Percentiles rank a stretch among this genome's conserved stretches.
These are phyloP conservation scores for Mantis religiosa DNA, from an alignment of 2,888 invertebrate species.

Conservation along the genomic window DNA sequence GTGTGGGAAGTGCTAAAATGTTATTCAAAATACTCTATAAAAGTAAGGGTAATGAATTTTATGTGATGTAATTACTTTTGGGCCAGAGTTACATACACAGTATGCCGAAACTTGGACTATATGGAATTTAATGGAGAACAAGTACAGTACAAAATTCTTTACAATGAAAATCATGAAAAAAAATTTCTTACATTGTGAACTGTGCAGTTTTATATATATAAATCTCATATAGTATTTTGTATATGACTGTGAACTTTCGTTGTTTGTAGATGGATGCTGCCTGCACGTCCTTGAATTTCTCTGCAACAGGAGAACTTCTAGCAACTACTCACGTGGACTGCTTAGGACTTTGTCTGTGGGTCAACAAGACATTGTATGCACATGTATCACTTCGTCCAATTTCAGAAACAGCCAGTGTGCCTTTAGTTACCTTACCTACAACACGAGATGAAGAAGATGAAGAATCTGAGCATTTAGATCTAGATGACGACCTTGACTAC, in stretches of 20 bases:
- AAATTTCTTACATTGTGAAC: no score
- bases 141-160: no score
- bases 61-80: no score
- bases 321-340: slow-evolving; percentile 86
- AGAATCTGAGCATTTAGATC: slow-evolving; percentile 30
- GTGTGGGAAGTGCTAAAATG: no score
- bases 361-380: slow-evolving; percentile 80
- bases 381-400: slow-evolving; percentile 76
- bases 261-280: slow-evolving; percentile 64
- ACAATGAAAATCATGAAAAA: no score
- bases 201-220: no score
- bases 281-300: slow-evolving; percentile 81
- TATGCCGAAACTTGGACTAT: no score
- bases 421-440: slow-evolving; percentile 44
- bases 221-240: neutral
- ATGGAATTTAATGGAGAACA: no score
- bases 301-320: slow-evolving; percentile 84
- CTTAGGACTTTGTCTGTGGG: slow-evolving; percentile 90
- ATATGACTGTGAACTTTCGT: neutral
- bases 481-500: slow-evolving; percentile 51
- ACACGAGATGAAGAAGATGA: slow-evolving; percentile 37
- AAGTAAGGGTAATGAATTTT: no score
- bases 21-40: no score
- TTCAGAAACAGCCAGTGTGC: slow-evolving; percentile 39
- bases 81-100: no score